A percentile compares a stretch with the other conserved stretches of the same genome.
phyloP scores from a whole-genome alignment of 2,113 vertebrate genomes.

The Ploceus nigricollis region DNA sequence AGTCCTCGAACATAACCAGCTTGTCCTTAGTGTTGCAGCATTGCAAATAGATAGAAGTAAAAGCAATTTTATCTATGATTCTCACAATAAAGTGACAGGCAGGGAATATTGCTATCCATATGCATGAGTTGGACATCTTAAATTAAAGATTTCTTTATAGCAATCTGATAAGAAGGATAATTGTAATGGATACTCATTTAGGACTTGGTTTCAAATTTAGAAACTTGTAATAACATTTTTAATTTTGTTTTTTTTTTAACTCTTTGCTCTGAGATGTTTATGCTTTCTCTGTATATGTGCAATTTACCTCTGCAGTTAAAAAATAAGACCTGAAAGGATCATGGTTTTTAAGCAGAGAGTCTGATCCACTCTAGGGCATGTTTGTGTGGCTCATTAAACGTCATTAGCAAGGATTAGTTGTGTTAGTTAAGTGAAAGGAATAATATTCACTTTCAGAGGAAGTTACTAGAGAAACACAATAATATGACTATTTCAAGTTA shows the following conservation, averaged over 20 bases:
- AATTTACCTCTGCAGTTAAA: neutral
- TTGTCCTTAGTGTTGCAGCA: neutral
- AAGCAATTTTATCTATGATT: neutral
- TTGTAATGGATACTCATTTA: neutral
- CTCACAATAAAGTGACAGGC: neutral
- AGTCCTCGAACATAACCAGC: neutral
- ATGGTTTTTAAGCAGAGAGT: neutral
- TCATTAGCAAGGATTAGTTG: constrained; percentile 16
- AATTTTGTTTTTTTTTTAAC: neutral
- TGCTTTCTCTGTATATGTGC: neutral
- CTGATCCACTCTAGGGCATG: neutral
- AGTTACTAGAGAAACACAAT: neutral
- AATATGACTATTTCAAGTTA: neutral
- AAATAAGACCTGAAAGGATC: neutral
- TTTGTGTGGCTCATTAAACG: neutral
- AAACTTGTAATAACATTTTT: neutral
- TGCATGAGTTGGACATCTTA: neutral
- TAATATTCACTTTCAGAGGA: neutral
- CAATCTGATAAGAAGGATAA: neutral
- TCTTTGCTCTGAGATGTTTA: neutral
- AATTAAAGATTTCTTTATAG: neutral
- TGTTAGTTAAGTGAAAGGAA: neutral
- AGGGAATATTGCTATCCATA: neutral
- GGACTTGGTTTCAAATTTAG: neutral
- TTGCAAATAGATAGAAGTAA: neutral